These are phyloP conservation scores for Psittacula derbiana DNA, from an alignment of 2,797 vertebrate genomes.

Conservation along the genomic window DNA sequence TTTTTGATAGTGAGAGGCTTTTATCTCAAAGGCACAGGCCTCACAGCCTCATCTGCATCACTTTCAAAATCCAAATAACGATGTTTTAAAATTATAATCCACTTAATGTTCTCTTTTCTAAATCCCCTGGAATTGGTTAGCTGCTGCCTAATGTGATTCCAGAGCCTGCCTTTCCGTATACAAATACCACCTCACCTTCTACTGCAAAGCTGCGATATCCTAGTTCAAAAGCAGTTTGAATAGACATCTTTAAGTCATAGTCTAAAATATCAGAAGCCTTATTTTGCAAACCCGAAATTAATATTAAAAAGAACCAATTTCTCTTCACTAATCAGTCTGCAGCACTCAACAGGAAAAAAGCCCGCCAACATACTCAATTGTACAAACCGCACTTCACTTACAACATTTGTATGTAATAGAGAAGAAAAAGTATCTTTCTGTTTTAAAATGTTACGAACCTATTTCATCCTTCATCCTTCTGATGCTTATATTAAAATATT, in stretches of 20 bases:
- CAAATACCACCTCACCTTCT: background rate
- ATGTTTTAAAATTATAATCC: constrained; percentile 52
- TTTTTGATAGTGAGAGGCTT: constrained; percentile 10
- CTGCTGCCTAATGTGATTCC: background rate
- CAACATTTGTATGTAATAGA: background rate
- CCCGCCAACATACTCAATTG: background rate
- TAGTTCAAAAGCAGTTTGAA: constrained; percentile 26
- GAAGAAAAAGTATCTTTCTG: background rate
- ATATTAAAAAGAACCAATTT: background rate
- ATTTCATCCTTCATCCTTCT: background rate
- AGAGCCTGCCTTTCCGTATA: background rate
- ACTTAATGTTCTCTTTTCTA: background rate
- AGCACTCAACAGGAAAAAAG: background rate
- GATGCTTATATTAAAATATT: background rate
- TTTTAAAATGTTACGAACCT: background rate
- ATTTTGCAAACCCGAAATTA: constrained; percentile 5
- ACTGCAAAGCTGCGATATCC: constrained; percentile 15
- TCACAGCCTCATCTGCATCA: constrained; percentile 20
- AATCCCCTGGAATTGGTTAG: constrained; percentile 9
- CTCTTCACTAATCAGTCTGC: background rate
- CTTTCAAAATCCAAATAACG: background rate
- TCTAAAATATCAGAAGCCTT: background rate
- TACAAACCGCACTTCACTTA: background rate
- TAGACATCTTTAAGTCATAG: background rate
- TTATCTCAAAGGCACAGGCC: constrained; percentile 40